These are phyloP conservation scores for Sakesphorus luctuosus DNA, from an alignment of 2,113 vertebrate species.

Conservation along the genomic window DNA sequence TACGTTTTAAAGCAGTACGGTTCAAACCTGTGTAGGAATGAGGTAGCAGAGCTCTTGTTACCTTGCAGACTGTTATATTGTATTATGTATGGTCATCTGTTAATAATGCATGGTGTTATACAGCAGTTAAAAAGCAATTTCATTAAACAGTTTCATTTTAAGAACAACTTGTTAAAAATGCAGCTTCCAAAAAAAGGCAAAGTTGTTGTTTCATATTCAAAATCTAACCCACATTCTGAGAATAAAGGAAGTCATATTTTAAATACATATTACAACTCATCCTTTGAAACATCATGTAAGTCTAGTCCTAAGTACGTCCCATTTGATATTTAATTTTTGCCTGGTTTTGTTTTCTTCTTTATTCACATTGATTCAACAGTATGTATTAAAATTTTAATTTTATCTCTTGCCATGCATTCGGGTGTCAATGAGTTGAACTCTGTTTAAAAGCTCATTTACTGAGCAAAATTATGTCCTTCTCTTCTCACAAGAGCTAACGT, in stretches of 20 bases:
- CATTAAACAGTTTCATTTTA: constrained; percentile 42
- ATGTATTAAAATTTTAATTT: constrained; percentile 55
- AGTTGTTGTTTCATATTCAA: constrained; percentile 58
- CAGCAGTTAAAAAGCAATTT: constrained; percentile 47
- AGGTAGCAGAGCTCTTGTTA: neutral
- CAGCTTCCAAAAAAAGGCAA: constrained; percentile 21
- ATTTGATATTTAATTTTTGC: constrained; percentile 55
- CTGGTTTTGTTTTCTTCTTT: constrained; percentile 25
- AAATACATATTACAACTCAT: constrained; percentile 21
- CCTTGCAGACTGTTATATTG: neutral
- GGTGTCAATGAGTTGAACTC: constrained; percentile 16
- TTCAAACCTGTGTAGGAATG: neutral
- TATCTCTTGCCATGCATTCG: neutral
- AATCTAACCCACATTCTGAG: constrained; percentile 56
- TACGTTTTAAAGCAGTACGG: neutral
- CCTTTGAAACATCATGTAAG: constrained; percentile 59
- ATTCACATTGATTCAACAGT: constrained; percentile 10
- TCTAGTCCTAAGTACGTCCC: constrained; percentile 41
- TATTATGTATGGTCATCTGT: constrained; percentile 45
- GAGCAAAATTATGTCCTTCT: neutral
- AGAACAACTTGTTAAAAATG: constrained; percentile 62
- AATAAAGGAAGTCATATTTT: constrained; percentile 52
- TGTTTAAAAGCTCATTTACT: neutral
- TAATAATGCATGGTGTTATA: constrained; percentile 51
- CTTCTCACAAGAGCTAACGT: neutral